Evolutionary conservation across 92 coral and sea anemone species (phyloP).

Genomic region (Pocillopora meandrina): DNA sequence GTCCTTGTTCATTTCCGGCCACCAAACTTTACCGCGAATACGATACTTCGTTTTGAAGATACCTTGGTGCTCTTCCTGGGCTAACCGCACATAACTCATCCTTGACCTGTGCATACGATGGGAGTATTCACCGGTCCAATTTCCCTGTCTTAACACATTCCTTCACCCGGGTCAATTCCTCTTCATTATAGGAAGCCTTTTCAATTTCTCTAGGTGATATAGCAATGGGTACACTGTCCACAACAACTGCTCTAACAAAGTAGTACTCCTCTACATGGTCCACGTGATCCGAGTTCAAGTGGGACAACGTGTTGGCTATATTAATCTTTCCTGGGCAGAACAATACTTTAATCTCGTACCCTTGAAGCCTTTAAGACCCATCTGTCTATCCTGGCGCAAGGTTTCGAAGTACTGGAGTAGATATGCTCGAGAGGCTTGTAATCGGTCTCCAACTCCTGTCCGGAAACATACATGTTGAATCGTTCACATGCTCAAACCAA

Average conservation of each 20-base stretch:
- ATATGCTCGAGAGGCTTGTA: background rate
- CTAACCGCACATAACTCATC: constrained; percentile 33
- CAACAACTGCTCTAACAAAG: no score
- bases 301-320: no score
- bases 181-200: no score
- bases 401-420: background rate
- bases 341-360: no score
- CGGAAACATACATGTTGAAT: constrained; percentile 3
- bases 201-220: no score
- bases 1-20: constrained; percentile 52
- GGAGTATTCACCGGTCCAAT: constrained; percentile 5
- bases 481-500: constrained; percentile 25
- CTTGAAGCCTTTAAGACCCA: no score
- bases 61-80: constrained; percentile 29
- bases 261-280: no score
- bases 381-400: background rate
- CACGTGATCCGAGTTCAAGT: no score
- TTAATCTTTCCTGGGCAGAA: no score
- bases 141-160: no score
- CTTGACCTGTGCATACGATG: constrained; percentile 19
- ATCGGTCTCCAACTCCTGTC: background rate
- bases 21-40: constrained; percentile 51
- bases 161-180: no score
- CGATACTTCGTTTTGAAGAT: constrained; percentile 42
- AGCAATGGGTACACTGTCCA: no score